Base-by-base conservation (phyloP, 2,888 invertebrate genomes). In the Cerastis leucographa region DNA sequence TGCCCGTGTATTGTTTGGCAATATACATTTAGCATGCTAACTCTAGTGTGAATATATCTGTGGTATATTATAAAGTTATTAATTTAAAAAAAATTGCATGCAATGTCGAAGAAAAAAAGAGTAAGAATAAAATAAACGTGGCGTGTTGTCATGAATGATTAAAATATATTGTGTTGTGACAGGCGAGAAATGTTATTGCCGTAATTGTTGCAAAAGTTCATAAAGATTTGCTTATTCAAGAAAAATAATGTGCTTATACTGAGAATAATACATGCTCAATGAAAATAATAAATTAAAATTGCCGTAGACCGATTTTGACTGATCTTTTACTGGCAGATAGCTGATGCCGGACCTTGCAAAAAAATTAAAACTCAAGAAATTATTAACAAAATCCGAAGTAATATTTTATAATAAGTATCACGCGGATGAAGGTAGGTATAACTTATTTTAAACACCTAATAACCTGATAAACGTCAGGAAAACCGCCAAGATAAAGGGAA, bases 31-130 rank as follows among this genome's bases (percentile, higher is more conserved):
- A 86, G 93, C 93, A 90, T 92, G 93, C 88, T 80, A 87, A 85
- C 78, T 85, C 79, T 92, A 91, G 92, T 90, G 89, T 90, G 91
- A 92, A 93, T 92, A 91, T 91, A 93, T 93, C 91, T 83, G 87
- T 87, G 85, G 89, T 83, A 90, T 91, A 93, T 93, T 93, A 93
- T 91, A 90, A 92, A 92, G 88, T 89, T 89, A 93, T 94, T 94
- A 91, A 86, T 89, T 84, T 4, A 19, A 35, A 89, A 89, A 92
- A 91, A 90, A 89, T 42, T 79, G 83, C 78, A 80, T 76, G 76
- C 71, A 61, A 80, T 66, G 35, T 51, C 51, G 22, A 73, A 74
- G 51, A 42, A 80, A 71, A 49, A 22, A 56, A 9, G 44, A 19
- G n/a, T 56, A 8, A 49, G 19, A 76, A 75, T 29, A 59, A 59